Evolutionary conservation across 2,113 vertebrate species (phyloP).

Genomic region (Calidris pygmaea): DNA sequence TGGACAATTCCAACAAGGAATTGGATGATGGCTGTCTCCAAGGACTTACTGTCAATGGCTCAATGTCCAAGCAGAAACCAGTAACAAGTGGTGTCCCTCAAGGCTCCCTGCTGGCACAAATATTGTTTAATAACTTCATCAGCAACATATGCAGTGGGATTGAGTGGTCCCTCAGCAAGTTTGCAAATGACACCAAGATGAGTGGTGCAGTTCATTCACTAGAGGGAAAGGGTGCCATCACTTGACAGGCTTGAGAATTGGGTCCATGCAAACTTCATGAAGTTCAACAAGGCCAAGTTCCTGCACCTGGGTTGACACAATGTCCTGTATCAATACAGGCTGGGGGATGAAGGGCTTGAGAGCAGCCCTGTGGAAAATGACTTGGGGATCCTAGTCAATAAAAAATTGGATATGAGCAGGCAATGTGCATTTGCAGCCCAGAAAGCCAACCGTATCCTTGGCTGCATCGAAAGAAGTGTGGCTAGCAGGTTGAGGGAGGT

Average conservation of each 20-base stretch:
- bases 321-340: rapidly evolving
- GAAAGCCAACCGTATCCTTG: neutral
- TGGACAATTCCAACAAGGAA: neutral
- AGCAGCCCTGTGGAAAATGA: neutral
- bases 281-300: neutral
- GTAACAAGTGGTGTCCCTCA: neutral
- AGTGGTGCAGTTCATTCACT: neutral
- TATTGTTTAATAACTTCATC: neutral
- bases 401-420: neutral
- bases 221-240: neutral
- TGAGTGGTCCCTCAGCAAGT: neutral
- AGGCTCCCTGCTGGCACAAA: neutral
- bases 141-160: neutral
- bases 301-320: neutral
- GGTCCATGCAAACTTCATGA: neutral
- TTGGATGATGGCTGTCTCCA: neutral
- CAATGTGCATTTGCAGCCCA: neutral
- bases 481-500: neutral
- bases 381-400: neutral
- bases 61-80: neutral
- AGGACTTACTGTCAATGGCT: neutral
- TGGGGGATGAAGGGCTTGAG: neutral
- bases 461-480: neutral
- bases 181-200: neutral
- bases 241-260: neutral